phyloP scores from a whole-genome alignment of 2,888 invertebrate genomes.

The Tromatobia lineatoria region DNA sequence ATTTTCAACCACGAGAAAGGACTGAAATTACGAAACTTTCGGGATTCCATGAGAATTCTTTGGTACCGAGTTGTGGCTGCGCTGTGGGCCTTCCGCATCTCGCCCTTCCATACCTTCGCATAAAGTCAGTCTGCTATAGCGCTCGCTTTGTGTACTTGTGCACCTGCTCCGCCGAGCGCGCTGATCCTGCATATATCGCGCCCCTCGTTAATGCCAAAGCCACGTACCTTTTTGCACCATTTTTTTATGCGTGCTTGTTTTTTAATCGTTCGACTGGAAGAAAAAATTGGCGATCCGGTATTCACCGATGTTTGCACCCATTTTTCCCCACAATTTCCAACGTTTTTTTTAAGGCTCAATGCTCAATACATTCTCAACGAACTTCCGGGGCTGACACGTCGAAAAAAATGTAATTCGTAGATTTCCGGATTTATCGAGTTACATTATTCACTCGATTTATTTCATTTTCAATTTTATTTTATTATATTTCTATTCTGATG shows the following conservation, averaged over 20 bases:
- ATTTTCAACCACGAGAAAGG: slow-evolving; percentile 38
- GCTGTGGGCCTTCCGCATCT: slow-evolving; percentile 12
- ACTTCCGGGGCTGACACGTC: not conserved
- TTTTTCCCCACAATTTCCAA: not conserved
- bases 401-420: not conserved
- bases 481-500: not conserved
- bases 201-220: not conserved
- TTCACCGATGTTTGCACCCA: not conserved
- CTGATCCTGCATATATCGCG: not conserved
- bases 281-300: not conserved
- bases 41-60: slow-evolving; percentile 61
- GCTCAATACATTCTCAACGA: not conserved
- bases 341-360: not conserved
- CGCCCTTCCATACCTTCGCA: slow-evolving; percentile 13
- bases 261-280: slow-evolving; percentile 10
- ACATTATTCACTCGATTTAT: not conserved
- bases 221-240: slow-evolving; percentile 12
- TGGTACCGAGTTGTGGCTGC: slow-evolving; percentile 32
- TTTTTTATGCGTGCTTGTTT: slow-evolving; percentile 11
- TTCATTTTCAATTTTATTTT: not conserved
- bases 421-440: not conserved
- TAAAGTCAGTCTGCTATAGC: slow-evolving; percentile 29
- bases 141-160: not conserved
- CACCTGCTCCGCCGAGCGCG: slow-evolving; percentile 17
- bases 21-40: slow-evolving; percentile 67